These are phyloP conservation scores for Ommatoiulus sabulosus DNA, from an alignment of 2,888 invertebrate genomes.

Conservation along the genomic window DNA sequence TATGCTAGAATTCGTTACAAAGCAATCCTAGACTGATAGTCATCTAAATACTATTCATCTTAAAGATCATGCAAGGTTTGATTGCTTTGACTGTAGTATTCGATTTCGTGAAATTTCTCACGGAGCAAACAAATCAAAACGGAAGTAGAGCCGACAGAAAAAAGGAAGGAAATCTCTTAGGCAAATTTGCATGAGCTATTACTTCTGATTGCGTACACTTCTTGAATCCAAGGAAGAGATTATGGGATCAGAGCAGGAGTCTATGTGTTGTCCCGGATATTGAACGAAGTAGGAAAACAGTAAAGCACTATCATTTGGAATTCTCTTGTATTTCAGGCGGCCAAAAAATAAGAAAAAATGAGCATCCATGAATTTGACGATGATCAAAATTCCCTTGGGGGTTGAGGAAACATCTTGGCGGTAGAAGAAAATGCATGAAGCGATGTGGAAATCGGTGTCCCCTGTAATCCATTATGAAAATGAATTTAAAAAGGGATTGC, in stretches of 20 bases:
- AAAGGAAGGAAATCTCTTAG: constrained; percentile 44
- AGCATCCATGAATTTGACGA: not conserved
- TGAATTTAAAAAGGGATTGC: not conserved
- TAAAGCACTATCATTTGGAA: constrained; percentile 1
- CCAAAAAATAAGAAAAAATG: not conserved
- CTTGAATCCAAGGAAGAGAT: constrained; percentile 38
- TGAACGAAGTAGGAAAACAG: constrained; percentile 45
- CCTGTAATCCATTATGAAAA: not conserved
- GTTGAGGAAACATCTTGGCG: not conserved
- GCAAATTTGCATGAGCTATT: constrained; percentile 38
- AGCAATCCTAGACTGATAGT: not conserved
- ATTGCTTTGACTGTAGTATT: not conserved
- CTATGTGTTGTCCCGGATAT: constrained; percentile 25
- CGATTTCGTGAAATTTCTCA: not conserved
- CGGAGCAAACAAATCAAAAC: constrained; percentile 22
- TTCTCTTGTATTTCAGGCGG: constrained; percentile 1
- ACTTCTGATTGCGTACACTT: constrained; percentile 29
- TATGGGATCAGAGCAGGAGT: not conserved
- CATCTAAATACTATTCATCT: not conserved
- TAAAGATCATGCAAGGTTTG: not conserved
- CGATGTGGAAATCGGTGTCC: not conserved
- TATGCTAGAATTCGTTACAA: not conserved
- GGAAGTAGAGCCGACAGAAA: constrained; percentile 11
- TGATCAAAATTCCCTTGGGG: constrained; percentile 1
- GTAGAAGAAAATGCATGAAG: not conserved